These are phyloP conservation scores for Porites divaricata DNA, from an alignment of 92 coral and sea anemone genomes.

Conservation along the genomic window DNA sequence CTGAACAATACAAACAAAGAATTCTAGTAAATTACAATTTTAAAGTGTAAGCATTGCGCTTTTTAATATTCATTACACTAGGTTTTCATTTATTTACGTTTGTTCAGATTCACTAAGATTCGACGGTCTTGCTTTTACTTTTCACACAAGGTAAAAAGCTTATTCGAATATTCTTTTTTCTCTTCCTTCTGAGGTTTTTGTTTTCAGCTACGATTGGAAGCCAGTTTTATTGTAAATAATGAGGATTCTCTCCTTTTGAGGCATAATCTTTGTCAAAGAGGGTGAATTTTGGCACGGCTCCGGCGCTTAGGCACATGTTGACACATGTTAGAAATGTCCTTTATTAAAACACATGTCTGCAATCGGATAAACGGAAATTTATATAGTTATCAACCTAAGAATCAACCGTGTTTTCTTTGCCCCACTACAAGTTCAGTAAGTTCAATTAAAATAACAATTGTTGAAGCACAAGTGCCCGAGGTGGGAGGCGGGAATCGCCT, in stretches of 20 bases:
- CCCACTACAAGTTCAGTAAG: background rate
- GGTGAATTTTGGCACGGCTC: background rate
- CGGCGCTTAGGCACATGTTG: background rate
- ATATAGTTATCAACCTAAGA: background rate
- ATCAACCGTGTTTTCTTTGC: background rate
- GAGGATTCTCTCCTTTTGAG: too few relatives aligned
- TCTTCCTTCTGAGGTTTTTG: too few relatives aligned
- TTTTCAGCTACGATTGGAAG: too few relatives aligned
- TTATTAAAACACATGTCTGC: background rate
- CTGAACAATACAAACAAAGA: background rate
- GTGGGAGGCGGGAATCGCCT: background rate
- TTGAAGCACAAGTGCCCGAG: background rate
- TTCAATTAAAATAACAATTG: background rate
- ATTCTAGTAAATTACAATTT: conserved; percentile 12
- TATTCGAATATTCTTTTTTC: too few relatives aligned
- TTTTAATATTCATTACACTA: conserved; percentile 28
- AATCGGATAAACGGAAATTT: background rate
- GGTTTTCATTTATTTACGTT: background rate
- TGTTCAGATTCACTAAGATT: background rate
- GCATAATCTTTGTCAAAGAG: too few relatives aligned
- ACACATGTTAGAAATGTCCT: background rate
- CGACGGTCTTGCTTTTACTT: too few relatives aligned
- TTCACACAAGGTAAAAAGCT: too few relatives aligned
- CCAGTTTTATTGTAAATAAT: too few relatives aligned
- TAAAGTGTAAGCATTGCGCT: background rate